phyloP scores from a whole-genome alignment of 2,797 vertebrate species.

The Cyclura pinguis region DNA sequence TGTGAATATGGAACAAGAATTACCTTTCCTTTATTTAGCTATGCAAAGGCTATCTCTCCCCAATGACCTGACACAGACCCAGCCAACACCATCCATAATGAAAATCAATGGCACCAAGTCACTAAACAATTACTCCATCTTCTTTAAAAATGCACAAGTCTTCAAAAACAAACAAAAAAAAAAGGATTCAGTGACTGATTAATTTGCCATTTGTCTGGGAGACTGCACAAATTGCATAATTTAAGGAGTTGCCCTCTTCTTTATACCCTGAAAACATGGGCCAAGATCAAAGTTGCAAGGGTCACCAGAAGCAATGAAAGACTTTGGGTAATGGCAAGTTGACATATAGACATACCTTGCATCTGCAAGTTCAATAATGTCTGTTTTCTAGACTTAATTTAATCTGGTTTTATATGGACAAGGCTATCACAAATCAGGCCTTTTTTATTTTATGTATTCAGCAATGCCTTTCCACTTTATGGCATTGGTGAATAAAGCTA shows the following conservation, averaged over 20 bases:
- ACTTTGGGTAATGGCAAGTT: conserved; percentile 22
- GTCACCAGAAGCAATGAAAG: conserved; percentile 28
- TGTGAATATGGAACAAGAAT: conserved; percentile 75
- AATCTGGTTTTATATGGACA: conserved; percentile 11
- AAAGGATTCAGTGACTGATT: conserved; percentile 82
- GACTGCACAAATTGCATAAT: conserved; percentile 82
- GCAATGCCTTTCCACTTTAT: background rate
- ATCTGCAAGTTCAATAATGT: conserved; percentile 44
- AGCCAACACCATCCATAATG: conserved; percentile 84
- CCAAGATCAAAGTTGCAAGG: conserved; percentile 73
- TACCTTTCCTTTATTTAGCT: conserved; percentile 80
- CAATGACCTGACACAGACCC: conserved; percentile 82
- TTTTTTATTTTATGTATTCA: background rate
- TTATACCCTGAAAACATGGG: conserved; percentile 64
- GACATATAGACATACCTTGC: conserved; percentile 56
- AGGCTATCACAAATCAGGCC: background rate
- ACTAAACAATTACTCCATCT: conserved; percentile 87
- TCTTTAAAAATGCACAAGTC: conserved; percentile 85
- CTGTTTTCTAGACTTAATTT: background rate
- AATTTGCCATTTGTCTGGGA: conserved; percentile 83
- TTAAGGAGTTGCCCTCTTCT: conserved; percentile 75
- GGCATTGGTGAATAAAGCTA: background rate
- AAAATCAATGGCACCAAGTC: conserved; percentile 88
- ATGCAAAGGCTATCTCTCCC: conserved; percentile 81
- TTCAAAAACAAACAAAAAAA: conserved; percentile 72